Evolutionary conservation across 2,113 vertebrate genomes (phyloP).

Genomic region (Ammodytes dubius): DNA sequence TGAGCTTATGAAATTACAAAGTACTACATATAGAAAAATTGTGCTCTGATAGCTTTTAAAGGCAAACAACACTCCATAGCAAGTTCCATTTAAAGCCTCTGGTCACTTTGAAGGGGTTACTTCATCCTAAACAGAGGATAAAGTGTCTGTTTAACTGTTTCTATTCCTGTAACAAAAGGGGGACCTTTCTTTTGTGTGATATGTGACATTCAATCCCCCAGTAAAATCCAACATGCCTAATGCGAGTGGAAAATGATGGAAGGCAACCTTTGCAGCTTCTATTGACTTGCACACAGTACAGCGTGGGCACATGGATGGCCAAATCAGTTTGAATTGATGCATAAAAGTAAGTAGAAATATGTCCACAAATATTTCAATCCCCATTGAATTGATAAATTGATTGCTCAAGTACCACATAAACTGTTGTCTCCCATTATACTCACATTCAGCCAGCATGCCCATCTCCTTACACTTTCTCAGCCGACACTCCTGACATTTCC

Average conservation of each 20-base stretch:
- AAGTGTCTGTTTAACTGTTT: constrained; percentile 35
- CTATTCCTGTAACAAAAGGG: constrained; percentile 59
- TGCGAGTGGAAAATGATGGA: constrained; percentile 49
- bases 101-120: background rate
- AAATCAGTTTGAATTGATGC: background rate
- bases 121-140: constrained; percentile 11
- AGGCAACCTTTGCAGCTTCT: constrained; percentile 1
- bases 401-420: background rate
- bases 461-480: constrained; percentile 97
- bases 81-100: background rate
- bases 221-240: constrained; percentile 37
- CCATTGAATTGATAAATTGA: background rate
- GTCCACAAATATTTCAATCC: background rate
- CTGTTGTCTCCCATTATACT: constrained; percentile 75
- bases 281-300: background rate
- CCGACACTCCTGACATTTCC: constrained; percentile 97
- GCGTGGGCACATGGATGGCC: background rate
- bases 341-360: background rate
- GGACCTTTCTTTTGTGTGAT: constrained; percentile 34
- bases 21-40: background rate
- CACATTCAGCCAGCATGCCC: constrained; percentile 99
- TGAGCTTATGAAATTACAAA: background rate
- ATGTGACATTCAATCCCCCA: constrained; percentile 43
- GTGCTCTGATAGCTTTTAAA: background rate
- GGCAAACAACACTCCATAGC: background rate